Base-by-base conservation (phyloP, 1,140 invertebrate genomes). In the Phortica variegata region DNA sequence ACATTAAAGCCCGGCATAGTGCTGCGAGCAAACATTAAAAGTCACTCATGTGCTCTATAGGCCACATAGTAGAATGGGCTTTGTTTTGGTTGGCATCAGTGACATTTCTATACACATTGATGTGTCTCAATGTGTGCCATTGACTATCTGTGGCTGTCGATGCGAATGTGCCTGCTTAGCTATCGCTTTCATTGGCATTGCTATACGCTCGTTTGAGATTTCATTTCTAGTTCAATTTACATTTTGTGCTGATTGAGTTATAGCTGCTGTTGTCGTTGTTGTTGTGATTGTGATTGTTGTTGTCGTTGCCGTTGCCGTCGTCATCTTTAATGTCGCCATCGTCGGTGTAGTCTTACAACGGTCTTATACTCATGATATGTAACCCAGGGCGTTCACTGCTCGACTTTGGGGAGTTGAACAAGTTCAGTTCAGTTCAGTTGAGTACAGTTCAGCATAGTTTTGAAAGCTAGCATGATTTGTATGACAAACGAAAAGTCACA, bases 231-330 rank as follows among this genome's bases (percentile, higher is more conserved):
- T 48, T 37, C 62, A 66, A 66, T 65, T 68, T 68, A 57, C 60
- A 68, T 68, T 66, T 26, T 60, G 63, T 62, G 60, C 54, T 69
- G 63, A 68, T 68, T 68, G 63, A 68, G 63, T 68, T 68, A 68
- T 69, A 50, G 52, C 59, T 66, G 58, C 55, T n/a, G n/a, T n/a
- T n/a, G n/a, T n/a, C n/a, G n/a, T n/a, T n/a, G n/a, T n/a, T n/a
- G n/a, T n/a, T n/a, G n/a, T n/a, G n/a, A n/a, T n/a, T n/a, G n/a
- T n/a, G n/a, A n/a, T n/a, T n/a, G n/a, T n/a, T n/a, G n/a, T n/a
- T n/a, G n/a, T n/a, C n/a, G n/a, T n/a, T n/a, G n/a, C n/a, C n/a
- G n/a, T n/a, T n/a, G n/a, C n/a, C n/a, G n/a, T n/a, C n/a, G n/a
- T n/a, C n/a, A n/a, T n/a, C n/a, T n/a, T n/a, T n/a, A n/a, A n/a